These are phyloP conservation scores for Caenorhabditis becei DNA, from an alignment of 2,888 invertebrate genomes.

Conservation along the genomic window DNA sequence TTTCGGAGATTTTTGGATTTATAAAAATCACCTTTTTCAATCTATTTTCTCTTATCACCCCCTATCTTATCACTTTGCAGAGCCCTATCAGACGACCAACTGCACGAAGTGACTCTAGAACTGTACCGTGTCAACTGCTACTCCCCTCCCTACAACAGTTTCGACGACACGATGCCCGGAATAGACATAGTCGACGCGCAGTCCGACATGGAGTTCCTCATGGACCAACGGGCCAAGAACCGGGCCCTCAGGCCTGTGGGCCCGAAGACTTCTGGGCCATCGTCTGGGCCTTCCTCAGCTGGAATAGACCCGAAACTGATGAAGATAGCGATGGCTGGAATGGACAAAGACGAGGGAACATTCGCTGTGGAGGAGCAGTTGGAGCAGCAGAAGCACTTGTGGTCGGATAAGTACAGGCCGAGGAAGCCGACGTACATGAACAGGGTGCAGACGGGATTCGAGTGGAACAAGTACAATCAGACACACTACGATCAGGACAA, in stretches of 20 bases:
- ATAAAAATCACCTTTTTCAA: no score
- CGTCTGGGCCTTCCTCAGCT: background rate
- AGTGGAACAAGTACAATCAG: slow-evolving; percentile 99
- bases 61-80: slow-evolving; percentile 49
- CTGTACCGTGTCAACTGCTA: slow-evolving; percentile 90
- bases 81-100: slow-evolving; percentile 71
- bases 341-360: slow-evolving; percentile 89
- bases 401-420: slow-evolving; percentile 98
- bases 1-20: no score
- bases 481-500: slow-evolving; percentile 99
- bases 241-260: slow-evolving; percentile 33
- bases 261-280: background rate
- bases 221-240: slow-evolving; percentile 55
- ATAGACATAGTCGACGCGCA: slow-evolving; percentile 84
- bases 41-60: no score
- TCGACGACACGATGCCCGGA: slow-evolving; percentile 77
- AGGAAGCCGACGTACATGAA: slow-evolving; percentile 98
- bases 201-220: slow-evolving; percentile 88
- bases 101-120: slow-evolving; percentile 76
- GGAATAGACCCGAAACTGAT: slow-evolving; percentile 86
- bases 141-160: slow-evolving; percentile 83
- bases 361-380: slow-evolving; percentile 85
- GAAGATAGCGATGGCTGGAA: slow-evolving; percentile 89
- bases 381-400: slow-evolving; percentile 87
- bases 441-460: slow-evolving; percentile 90